phyloP scores from a whole-genome alignment of 2,113 vertebrate species.

The Azemiops feae region DNA sequence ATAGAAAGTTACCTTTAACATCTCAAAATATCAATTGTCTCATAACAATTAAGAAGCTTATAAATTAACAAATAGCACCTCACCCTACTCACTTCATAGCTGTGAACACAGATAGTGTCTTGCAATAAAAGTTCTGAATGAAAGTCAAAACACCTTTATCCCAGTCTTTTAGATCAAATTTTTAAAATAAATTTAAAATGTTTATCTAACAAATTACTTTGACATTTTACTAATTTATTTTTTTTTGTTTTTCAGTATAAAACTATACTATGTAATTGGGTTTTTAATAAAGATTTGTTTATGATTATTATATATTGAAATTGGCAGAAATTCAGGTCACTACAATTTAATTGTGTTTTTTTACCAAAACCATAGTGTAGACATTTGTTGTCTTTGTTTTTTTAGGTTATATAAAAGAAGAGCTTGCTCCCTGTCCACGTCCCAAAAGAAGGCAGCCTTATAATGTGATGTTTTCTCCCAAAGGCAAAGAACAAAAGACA shows the following conservation, averaged over 20 bases:
- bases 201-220: not conserved
- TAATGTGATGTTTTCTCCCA: constrained; percentile 85
- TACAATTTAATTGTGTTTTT: not conserved
- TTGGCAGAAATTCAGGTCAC: not conserved
- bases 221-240: not conserved
- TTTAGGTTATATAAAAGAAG: constrained; percentile 92
- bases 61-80: not conserved
- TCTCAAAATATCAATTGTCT: not conserved
- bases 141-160: not conserved
- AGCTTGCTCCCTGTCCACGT: constrained; percentile 78
- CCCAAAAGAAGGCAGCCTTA: constrained; percentile 86
- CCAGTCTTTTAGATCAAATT: not conserved
- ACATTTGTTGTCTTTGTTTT: constrained; percentile 1
- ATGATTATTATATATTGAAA: not conserved
- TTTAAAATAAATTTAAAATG: not conserved
- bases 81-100: not conserved
- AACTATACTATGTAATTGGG: not conserved
- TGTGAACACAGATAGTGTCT: not conserved
- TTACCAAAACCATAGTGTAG: not conserved
- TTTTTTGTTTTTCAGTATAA: not conserved
- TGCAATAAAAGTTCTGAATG: not conserved
- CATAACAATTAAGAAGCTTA: not conserved
- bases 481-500: constrained; percentile 77
- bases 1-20: not conserved
- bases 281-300: not conserved